Evolutionary conservation across 2,888 invertebrate species (phyloP).

Genomic region (Catocala nupta): DNA sequence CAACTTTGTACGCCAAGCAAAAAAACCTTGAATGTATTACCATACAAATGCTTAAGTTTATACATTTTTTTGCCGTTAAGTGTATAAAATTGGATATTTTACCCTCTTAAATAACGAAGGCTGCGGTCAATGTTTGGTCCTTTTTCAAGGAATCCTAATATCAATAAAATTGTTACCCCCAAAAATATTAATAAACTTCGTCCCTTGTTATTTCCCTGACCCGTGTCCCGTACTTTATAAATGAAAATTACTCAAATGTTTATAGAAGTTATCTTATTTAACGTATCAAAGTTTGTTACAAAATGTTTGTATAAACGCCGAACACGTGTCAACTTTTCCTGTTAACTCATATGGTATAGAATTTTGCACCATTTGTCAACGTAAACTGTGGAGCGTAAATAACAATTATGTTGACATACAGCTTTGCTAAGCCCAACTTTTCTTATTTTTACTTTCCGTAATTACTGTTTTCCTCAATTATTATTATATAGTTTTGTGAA

Average conservation of each 20-base stretch:
- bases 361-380: neutral
- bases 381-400: neutral
- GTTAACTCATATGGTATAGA: neutral
- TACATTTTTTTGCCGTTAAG: conserved; percentile 38
- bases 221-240: conserved; percentile 32
- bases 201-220: conserved; percentile 32
- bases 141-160: conserved; percentile 36
- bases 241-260: conserved; percentile 42
- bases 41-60: conserved; percentile 44
- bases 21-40: conserved; percentile 36
- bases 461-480: conserved; percentile 6
- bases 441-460: conserved; percentile 2
- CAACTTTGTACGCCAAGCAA: conserved; percentile 22
- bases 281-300: conserved; percentile 21
- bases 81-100: conserved; percentile 41
- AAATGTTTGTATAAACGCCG: conserved; percentile 14
- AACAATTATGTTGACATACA: neutral
- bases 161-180: conserved; percentile 33
- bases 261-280: conserved; percentile 40
- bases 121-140: conserved; percentile 38
- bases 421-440: neutral
- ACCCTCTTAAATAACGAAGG: conserved; percentile 39
- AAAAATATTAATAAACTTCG: conserved; percentile 46
- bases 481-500: neutral
- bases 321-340: conserved; percentile 2